A percentile compares a stretch with the other conserved stretches of the same genome.
Conservation (phyloP, 2,888 invertebrate species). For the Encarsia formosa region DNA sequence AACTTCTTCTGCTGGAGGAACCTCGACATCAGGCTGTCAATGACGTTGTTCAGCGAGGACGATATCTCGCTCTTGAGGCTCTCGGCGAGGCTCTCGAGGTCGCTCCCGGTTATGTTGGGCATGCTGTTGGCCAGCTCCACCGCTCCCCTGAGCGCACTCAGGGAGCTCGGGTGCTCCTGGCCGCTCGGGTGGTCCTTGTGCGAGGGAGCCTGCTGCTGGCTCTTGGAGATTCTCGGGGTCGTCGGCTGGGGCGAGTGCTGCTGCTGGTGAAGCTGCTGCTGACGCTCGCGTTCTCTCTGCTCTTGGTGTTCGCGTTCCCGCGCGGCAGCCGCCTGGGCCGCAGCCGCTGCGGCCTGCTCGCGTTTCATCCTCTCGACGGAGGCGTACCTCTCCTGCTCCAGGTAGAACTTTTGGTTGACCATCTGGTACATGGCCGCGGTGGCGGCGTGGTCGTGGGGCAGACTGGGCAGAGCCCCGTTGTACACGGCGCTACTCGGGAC, state of each 20-base stretch:
- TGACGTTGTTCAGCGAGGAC: slow-evolving; percentile 74
- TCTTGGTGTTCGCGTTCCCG: slow-evolving; percentile 41
- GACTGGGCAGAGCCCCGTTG: slow-evolving; percentile 54
- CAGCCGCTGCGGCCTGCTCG: slow-evolving; percentile 54
- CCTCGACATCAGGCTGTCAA: slow-evolving; percentile 83
- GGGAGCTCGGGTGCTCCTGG: slow-evolving; percentile 69
- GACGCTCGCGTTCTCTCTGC: slow-evolving; percentile 55
- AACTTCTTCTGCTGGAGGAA: slow-evolving; percentile 78
- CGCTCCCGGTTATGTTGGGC: slow-evolving; percentile 67
- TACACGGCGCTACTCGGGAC: slow-evolving; percentile 54
- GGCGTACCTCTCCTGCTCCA: slow-evolving; percentile 56
- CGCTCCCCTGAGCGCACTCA: slow-evolving; percentile 71
- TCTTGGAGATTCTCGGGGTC: slow-evolving; percentile 38
- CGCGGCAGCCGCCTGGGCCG: slow-evolving; percentile 50
- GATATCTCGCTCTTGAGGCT: slow-evolving; percentile 87
- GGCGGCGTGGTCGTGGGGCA: slow-evolving; percentile 57
- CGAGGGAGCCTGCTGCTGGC: slow-evolving; percentile 53
- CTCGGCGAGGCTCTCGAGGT: slow-evolving; percentile 85
- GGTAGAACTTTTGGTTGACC: slow-evolving; percentile 53
- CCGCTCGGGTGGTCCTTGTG: slow-evolving; percentile 67
- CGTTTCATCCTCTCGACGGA: slow-evolving; percentile 52
- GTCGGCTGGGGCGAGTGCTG: slow-evolving; percentile 49
- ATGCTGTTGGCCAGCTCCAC: slow-evolving; percentile 57
- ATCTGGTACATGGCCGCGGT: slow-evolving; percentile 51
- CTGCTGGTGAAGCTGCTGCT: slow-evolving; percentile 55